Evolutionary conservation across 2,113 vertebrate species (phyloP).

Genomic region (western clawed frog (Xenopus tropicalis)): UCB_Xtro_10.0 CM004446.2:70739501-70740000

Average conservation of each 20-base stretch:
- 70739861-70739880: constrained; percentile 63
- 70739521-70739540: constrained; percentile 78
- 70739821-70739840: constrained; percentile 67
- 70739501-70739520: constrained; percentile 72
- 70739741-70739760: constrained; percentile 64
- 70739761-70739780: constrained; percentile 63
- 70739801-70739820: constrained; percentile 77
- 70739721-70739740: constrained; percentile 68
- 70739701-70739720: constrained; percentile 71
- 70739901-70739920: constrained; percentile 54
- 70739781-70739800: constrained; percentile 74
- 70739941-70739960: constrained; percentile 40
- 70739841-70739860: constrained; percentile 60
- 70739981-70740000: constrained; percentile 51
- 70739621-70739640: constrained; percentile 90
- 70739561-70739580: constrained; percentile 63
- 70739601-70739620: constrained; percentile 80
- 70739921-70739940: constrained; percentile 55
- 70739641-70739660: constrained; percentile 82
- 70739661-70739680: constrained; percentile 72
- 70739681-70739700: constrained; percentile 71
- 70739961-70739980: constrained; percentile 46
- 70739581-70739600: constrained; percentile 77
- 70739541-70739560: constrained; percentile 69
- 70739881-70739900: constrained; percentile 53